A percentile compares a stretch with the other conserved stretches of the same genome.
Conservation (phyloP, 2,888 invertebrate genomes). For the Neelides folsomi region DNA sequence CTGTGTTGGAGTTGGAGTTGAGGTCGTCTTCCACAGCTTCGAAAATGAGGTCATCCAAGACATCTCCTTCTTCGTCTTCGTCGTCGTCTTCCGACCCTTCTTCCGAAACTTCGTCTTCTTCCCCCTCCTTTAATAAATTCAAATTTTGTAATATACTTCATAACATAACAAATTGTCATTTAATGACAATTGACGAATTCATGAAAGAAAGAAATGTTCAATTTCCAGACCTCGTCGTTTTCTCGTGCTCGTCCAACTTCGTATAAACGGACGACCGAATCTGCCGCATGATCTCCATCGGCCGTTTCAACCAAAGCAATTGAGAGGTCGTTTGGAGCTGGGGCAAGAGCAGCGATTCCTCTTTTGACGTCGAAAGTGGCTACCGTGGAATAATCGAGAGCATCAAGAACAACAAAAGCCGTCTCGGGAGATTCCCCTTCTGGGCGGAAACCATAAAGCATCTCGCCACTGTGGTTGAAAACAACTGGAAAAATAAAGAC, state of each 20-base stretch:
- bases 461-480: conserved; percentile 74
- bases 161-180: neutral
- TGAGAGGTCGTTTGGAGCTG: conserved; percentile 40
- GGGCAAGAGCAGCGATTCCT: conserved; percentile 6
- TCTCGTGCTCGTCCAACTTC: conserved; percentile 78
- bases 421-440: conserved; percentile 69
- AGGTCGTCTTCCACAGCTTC: conserved; percentile 9
- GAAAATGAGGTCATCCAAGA: too few species aligned
- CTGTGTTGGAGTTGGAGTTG: too few species aligned
- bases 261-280: conserved; percentile 79
- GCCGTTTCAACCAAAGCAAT: conserved; percentile 78
- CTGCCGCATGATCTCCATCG: conserved; percentile 60
- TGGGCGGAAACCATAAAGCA: conserved; percentile 72
- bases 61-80: conserved; percentile 31
- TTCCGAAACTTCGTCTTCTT: conserved; percentile 10
- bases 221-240: conserved; percentile 64
- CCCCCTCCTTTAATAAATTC: conserved; percentile 3
- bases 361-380: conserved; percentile 21
- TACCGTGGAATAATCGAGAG: conserved; percentile 81
- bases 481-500: conserved; percentile 46
- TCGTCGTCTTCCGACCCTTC: conserved; percentile 31
- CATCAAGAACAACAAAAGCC: conserved; percentile 88
- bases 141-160: neutral
- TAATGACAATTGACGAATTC: neutral
- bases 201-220: conserved; percentile 29